phyloP scores from a whole-genome alignment of 2,888 invertebrate species.

The Scaptomyza flava region DNA sequence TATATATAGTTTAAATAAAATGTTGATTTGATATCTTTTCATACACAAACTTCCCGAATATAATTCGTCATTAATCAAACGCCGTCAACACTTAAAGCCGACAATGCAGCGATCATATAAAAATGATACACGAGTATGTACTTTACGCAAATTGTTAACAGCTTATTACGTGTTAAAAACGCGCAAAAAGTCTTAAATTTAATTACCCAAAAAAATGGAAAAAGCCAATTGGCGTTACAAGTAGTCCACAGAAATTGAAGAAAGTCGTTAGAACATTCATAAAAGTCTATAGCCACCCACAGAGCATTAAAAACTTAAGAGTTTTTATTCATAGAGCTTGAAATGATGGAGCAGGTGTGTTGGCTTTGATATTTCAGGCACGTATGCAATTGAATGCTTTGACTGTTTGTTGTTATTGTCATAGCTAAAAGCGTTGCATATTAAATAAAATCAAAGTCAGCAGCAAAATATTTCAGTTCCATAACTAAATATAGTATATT shows the following conservation, averaged over 20 bases:
- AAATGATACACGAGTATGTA: slow-evolving; percentile 6
- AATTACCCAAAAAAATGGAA: slow-evolving; percentile 44
- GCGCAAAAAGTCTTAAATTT: slow-evolving; percentile 22
- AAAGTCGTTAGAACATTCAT: slow-evolving; percentile 33
- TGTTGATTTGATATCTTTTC: too few relatives aligned
- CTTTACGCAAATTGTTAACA: slow-evolving; percentile 34
- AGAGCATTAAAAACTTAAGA: slow-evolving; percentile 12
- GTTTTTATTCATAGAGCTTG: slow-evolving; percentile 41
- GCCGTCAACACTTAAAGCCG: slow-evolving; percentile 15
- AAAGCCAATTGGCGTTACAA: slow-evolving; percentile 48
- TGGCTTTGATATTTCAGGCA: slow-evolving; percentile 41
- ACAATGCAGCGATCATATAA: slow-evolving; percentile 19
- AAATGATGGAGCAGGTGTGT: slow-evolving; percentile 51
- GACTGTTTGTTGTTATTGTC: slow-evolving; percentile 42
- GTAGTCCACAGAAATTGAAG: slow-evolving; percentile 15
- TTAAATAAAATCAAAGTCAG: slow-evolving; percentile 36
- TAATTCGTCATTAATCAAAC: slow-evolving; percentile 27
- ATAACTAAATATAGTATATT: slow-evolving; percentile 24
- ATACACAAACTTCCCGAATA: slow-evolving; percentile 16
- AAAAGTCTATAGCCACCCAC: slow-evolving; percentile 48
- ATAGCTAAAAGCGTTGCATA: slow-evolving; percentile 31
- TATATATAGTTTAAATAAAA: too few relatives aligned
- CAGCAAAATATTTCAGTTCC: slow-evolving; percentile 28
- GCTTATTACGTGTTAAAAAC: slow-evolving; percentile 12
- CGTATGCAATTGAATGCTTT: slow-evolving; percentile 50